Evolutionary conservation across 2,888 invertebrate species (phyloP).

Genomic region (Epinotia brunnichana): DNA sequence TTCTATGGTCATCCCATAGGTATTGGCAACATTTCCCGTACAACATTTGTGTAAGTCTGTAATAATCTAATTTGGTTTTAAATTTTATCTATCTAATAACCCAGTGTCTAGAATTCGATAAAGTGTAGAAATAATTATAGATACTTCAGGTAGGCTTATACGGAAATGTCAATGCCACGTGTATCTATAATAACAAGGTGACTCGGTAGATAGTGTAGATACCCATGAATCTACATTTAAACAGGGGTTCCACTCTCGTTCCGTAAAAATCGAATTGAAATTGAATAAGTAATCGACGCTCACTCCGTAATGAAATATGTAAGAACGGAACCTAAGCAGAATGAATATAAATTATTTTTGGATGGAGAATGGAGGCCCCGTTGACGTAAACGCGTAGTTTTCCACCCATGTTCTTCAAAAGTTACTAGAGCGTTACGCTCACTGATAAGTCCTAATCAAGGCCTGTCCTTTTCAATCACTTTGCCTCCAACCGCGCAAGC

Average conservation of each 20-base stretch:
- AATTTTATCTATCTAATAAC: neutral
- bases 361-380: neutral
- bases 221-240: neutral
- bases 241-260: neutral
- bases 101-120: neutral
- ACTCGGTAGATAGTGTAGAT: neutral
- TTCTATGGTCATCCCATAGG: too few relatives aligned
- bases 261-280: neutral
- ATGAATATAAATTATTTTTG: neutral
- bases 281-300: neutral
- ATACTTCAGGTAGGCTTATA: conserved; percentile 21
- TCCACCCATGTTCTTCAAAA: conserved; percentile 52
- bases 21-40: neutral
- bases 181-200: conserved; percentile 18
- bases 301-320: neutral
- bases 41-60: neutral
- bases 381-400: conserved; percentile 46
- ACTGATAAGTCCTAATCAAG: conserved; percentile 57
- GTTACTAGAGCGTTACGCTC: conserved; percentile 57
- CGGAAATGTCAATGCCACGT: conserved; percentile 34
- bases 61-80: too few relatives aligned
- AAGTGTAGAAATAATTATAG: neutral
- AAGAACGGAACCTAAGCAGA: neutral
- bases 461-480: conserved; percentile 32
- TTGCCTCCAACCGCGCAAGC: neutral